phyloP scores from a whole-genome alignment of 2,797 vertebrate genomes.

The Botia almorhae region DNA sequence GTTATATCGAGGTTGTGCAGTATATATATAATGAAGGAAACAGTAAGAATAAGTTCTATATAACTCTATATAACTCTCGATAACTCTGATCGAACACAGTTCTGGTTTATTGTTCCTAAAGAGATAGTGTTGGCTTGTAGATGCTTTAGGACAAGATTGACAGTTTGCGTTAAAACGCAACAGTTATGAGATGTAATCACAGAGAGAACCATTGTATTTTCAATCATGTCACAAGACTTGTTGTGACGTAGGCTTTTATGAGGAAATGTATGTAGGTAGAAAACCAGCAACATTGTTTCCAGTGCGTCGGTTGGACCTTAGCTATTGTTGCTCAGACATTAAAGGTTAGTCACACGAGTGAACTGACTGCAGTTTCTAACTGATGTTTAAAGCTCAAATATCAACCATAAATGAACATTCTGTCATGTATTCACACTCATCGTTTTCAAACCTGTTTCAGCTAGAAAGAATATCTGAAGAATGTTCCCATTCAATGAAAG shows the following conservation, averaged over 20 bases:
- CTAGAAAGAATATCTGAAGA: not conserved
- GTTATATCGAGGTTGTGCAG: not conserved
- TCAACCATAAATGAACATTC: not conserved
- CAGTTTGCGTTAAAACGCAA: constrained; percentile 4
- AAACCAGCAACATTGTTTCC: not conserved
- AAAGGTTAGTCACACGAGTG: not conserved
- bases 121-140: constrained; percentile 7
- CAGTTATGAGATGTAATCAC: constrained; percentile 39
- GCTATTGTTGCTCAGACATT: not conserved
- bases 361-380: not conserved
- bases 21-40: not conserved
- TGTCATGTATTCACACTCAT: not conserved
- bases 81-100: not conserved
- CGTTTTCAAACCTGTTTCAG: not conserved
- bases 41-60: not conserved
- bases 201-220: not conserved
- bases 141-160: not conserved
- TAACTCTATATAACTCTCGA: no score
- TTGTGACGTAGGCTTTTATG: not conserved
- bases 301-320: not conserved
- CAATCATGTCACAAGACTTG: not conserved
- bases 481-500: not conserved
- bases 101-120: not conserved
- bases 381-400: not conserved
- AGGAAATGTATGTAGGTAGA: not conserved